These are phyloP conservation scores for Chanos chanos DNA, from an alignment of 2,797 vertebrate species.

Conservation along the genomic window DNA sequence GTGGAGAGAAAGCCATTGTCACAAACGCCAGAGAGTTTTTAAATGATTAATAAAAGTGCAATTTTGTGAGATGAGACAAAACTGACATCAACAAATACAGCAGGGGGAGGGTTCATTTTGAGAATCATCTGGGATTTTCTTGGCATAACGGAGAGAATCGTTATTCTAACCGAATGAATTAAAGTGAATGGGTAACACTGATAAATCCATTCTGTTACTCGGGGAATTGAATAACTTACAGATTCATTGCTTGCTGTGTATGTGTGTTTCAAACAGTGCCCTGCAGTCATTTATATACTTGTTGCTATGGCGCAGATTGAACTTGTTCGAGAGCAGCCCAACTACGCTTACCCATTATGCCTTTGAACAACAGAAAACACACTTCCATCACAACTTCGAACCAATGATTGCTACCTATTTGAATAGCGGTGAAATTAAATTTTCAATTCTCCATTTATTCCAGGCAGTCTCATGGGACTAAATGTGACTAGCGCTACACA, in stretches of 20 bases:
- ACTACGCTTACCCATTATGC: no score
- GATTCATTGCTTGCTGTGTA: slow-evolving; percentile 54
- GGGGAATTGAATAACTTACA: slow-evolving; percentile 66
- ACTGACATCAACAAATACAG: slow-evolving; percentile 57
- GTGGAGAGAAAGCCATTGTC: slow-evolving; percentile 50
- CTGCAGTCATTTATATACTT: slow-evolving; percentile 54
- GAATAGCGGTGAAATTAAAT: no score
- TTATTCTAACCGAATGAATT: slow-evolving; percentile 71
- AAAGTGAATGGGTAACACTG: slow-evolving; percentile 62
- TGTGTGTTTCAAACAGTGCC: slow-evolving; percentile 37
- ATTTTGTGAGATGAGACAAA: slow-evolving; percentile 55
- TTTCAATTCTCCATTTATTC: no score
- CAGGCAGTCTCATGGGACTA: no score
- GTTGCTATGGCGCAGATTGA: slow-evolving; percentile 34
- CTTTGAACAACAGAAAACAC: no score
- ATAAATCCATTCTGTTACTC: slow-evolving; percentile 58
- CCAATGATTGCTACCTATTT: no score
- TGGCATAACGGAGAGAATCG: slow-evolving; percentile 63
- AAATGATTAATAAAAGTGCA: slow-evolving; percentile 65
- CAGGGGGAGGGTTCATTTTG: slow-evolving; percentile 53
- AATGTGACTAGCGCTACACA: no score
- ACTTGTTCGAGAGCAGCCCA: no score
- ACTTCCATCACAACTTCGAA: no score
- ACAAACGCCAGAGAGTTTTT: slow-evolving; percentile 53
- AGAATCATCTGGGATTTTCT: slow-evolving; percentile 66